Evolutionary conservation across 2,113 vertebrate species (phyloP), one percentile per base, ranked within the genome.

Genomic region (Lethenteron reissneri): DNA sequence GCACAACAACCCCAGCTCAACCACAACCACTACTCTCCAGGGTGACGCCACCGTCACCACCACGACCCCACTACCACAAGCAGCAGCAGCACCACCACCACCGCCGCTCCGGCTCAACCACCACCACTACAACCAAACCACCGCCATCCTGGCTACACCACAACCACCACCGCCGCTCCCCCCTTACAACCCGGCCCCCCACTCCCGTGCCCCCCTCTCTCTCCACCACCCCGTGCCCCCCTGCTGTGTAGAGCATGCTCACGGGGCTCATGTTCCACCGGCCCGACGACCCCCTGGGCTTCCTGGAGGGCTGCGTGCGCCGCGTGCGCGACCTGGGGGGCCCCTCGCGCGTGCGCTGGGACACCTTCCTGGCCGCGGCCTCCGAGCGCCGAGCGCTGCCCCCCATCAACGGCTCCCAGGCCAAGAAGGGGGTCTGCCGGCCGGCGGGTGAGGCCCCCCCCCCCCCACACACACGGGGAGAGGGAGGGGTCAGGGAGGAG

Each of bases 251-350:
- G 94, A 96, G 94, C 77, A 83, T 99, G 77, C 80, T 99, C 79
- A 97, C 95, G 75, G 94, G 94, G 77, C 76, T 99, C 80, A 95
- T 97, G 87, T 95, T 86, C 79, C 86, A 89, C 75, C 90, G 88
- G 60, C 94, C 94, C 0, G 94, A 99, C 73, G 91, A 97, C 78
- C 94, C 94, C n/a, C 77, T 95, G 57, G 92, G 95, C 70, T 99
- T 90, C 80, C 78, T 97, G 80, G 90, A 99, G 81, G 81, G 77
- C 73, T 99, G 92, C 77, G 82, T 97, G 77, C 88, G 90, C 78
- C 95, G 91, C 79, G 90, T 85, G 15, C 84, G 82, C 76, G 92
- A 97, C 75, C 79, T 99, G 9, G 94, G 94, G 8, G 94, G 92
- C 56, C 75, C 87, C 25, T 90, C 96, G 62, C 91, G 87, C 76